Base-by-base conservation (phyloP, 2,888 invertebrate species). In the Xestia c-nigrum region DNA sequence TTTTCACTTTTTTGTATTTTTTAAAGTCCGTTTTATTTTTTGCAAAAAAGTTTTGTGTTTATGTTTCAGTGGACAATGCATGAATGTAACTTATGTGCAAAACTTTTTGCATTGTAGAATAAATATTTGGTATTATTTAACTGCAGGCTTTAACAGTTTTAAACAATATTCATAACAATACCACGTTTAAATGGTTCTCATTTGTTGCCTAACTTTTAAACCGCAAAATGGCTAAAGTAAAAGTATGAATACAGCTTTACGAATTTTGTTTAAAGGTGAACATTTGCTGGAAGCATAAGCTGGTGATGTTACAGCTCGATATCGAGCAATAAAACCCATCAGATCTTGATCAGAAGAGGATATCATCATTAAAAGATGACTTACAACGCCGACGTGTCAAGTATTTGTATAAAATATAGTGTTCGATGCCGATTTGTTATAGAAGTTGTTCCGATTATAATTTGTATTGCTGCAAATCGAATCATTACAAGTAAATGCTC, bases 231-330 rank as follows among this genome's bases (percentile, higher is more conserved):
- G 67, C 59, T 14, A 66, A 72, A 77, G 70, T 70, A 64, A 72
- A 74, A 82, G 65, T 75, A 72, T 47, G 31, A 61, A 73, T 40
- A 71, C 14, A 52, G 40, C 47, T 55, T 64, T 72, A 47, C 55
- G 76, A 77, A 84, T 84, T 81, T 78, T 66, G 65, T 78, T 87
- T 55, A 55, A 72, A 76, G 87, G 50, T 75, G 72, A 24, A 72
- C 40, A 78, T 76, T 87, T 40, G 46, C 38, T 63, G 38, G 38
- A 40, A 63, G 21, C 63, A 21, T 40, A 40, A 5, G 63, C 10
- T 21, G 21, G 21, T 63, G 12, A 61, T 38, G 61, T 61, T 61
- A 38, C 38, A 5, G 55, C 24, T 24, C n/a, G 52, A 10, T 4
- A 21, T 21, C 4, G 55, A 55, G 12, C 12, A 55, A 12, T 12